phyloP scores from a whole-genome alignment of 2,888 invertebrate species.

The Tiliacea aurago region DNA sequence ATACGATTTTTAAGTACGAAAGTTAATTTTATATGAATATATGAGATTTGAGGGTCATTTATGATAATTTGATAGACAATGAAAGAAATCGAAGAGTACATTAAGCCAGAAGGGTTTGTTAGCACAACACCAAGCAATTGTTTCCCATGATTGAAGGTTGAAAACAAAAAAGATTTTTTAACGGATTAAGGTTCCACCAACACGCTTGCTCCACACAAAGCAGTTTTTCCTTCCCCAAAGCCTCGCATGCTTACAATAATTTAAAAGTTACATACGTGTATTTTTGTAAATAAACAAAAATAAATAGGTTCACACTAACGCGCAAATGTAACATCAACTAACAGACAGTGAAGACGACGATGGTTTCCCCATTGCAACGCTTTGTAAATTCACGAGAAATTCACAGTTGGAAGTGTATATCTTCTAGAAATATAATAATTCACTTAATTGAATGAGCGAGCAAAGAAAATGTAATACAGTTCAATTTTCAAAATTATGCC shows the following conservation, averaged over 20 bases:
- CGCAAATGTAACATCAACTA: constrained; percentile 70
- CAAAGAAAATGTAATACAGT: constrained; percentile 35
- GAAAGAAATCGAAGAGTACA: background rate
- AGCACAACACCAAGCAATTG: constrained; percentile 34
- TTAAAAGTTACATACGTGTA: constrained; percentile 66
- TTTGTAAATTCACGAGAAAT: constrained; percentile 4
- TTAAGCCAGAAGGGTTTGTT: constrained; percentile 10
- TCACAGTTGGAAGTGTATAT: constrained; percentile 1
- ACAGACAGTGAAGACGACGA: constrained; percentile 72
- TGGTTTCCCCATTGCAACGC: constrained; percentile 76
- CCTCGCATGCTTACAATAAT: constrained; percentile 58
- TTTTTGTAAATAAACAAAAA: constrained; percentile 57
- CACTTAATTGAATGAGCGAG: constrained; percentile 24
- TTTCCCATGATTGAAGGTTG: constrained; percentile 26
- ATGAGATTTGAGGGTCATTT: background rate
- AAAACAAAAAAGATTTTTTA: background rate
- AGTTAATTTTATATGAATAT: background rate
- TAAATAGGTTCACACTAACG: constrained; percentile 30
- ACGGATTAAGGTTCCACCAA: background rate
- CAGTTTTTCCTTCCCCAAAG: constrained; percentile 46
- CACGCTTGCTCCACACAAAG: constrained; percentile 34
- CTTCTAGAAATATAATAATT: constrained; percentile 1
- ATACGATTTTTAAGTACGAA: background rate
- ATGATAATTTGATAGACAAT: background rate
- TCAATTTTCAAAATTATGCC: constrained; percentile 55